A percentile compares a stretch with the other conserved stretches of the same genome.
These are phyloP conservation scores for Balearica regulorum DNA, from an alignment of 2,797 vertebrate species.

Conservation along the genomic window DNA sequence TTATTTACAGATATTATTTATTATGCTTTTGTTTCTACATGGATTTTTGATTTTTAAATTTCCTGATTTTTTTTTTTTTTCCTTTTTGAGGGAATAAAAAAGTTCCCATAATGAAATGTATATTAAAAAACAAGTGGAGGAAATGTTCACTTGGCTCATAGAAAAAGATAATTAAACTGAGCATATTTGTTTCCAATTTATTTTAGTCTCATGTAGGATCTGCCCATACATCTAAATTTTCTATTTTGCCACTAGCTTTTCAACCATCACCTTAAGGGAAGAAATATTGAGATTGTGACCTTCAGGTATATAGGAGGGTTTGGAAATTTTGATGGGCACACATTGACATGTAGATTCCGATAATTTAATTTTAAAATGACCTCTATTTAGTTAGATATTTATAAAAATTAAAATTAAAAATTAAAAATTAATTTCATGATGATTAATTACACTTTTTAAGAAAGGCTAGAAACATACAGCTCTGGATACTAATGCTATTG, in stretches of 20 bases:
- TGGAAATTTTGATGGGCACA: not conserved
- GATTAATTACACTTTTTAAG: not conserved
- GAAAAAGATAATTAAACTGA: not conserved
- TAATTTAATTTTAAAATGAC: constrained; percentile 1
- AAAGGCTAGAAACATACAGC: not conserved
- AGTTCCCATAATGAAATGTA: not conserved
- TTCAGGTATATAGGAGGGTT: not conserved
- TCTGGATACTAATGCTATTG: not conserved
- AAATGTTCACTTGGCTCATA: not conserved
- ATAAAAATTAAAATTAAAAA: constrained; percentile 27
- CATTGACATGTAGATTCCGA: not conserved
- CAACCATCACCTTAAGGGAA: not conserved
- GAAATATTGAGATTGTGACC: not conserved
- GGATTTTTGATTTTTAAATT: not conserved
- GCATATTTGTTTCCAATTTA: not conserved
- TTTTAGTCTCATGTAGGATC: not conserved
- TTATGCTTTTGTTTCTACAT: not conserved
- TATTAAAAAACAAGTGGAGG: not conserved
- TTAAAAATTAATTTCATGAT: not conserved
- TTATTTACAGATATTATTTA: not conserved
- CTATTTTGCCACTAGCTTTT: not conserved
- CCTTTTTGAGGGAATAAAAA: not conserved
- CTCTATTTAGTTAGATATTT: not conserved
- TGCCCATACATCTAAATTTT: not conserved
- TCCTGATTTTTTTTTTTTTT: not conserved